phyloP scores from a whole-genome alignment of 2,888 invertebrate genomes.

The Sicus ferrugineus region DNA sequence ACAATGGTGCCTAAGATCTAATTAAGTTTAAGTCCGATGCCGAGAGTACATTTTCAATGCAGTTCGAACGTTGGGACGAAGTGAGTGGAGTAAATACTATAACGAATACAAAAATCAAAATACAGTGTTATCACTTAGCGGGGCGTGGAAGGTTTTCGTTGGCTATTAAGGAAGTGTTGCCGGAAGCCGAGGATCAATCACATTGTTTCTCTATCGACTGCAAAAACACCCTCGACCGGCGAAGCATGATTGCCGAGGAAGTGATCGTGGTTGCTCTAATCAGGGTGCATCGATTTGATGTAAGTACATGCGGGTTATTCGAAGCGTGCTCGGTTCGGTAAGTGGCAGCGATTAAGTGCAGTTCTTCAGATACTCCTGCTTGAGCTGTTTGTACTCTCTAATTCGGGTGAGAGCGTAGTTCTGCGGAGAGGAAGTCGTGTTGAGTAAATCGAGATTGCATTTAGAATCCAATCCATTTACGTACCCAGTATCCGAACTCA shows the following conservation, averaged over 20 bases:
- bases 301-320: slow-evolving; percentile 24
- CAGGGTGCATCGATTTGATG: not conserved
- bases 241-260: not conserved
- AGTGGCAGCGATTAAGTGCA: not conserved
- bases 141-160: not conserved
- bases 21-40: too few species aligned
- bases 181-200: too few species aligned
- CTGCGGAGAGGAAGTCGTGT: slow-evolving; percentile 42
- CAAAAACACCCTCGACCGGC: not conserved
- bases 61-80: not conserved
- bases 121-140: not conserved
- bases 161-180: not conserved
- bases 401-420: slow-evolving; percentile 59
- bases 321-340: not conserved
- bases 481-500: slow-evolving; percentile 94
- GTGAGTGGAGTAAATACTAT: not conserved
- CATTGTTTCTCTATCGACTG: too few species aligned
- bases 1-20: too few species aligned
- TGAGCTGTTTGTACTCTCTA: slow-evolving; percentile 55
- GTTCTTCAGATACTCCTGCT: slow-evolving; percentile 45
- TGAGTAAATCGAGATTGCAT: not conserved
- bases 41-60: too few species aligned
- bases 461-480: slow-evolving; percentile 43
- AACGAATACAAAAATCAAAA: not conserved
- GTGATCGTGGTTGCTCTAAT: not conserved